Evolutionary conservation across 92 coral and sea anemone species (phyloP), one percentile per base, ranked within the genome.

Genomic region (Plumapathes pennacea): DNA sequence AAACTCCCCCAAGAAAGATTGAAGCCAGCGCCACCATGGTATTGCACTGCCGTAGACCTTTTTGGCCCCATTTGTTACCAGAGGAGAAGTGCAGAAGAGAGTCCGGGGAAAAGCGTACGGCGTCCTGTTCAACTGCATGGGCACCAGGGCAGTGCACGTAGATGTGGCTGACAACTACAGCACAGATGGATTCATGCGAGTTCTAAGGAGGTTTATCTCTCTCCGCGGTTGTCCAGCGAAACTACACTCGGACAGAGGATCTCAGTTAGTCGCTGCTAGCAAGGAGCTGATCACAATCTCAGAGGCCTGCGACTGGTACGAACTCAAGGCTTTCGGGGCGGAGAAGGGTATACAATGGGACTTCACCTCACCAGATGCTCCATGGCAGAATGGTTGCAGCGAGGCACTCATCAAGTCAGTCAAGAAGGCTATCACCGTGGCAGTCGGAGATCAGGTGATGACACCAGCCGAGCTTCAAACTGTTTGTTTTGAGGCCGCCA

Each of bases 341-440:
- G 56, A 44, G 50, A 64, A 65, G 36, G 81, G 66, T 40, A 19
- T 72, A 33, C 42, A 50, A 20, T 68, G 83, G 64, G 19, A 12
- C 22, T 74, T 74, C 29, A 17, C 67, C 6, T 28, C 74, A 14
- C 73, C 81, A 19, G 74, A 74, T 28, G 77, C 77, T 13, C 84
- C 74, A 0, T 74, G 82, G 75, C 50, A 74, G n/a, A 64, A 64
- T 44, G 82, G 82, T 1, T 7, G 39, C 3, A 49, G 71, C 0
- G 71, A 77, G 38, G 54, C 77, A 19, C 44, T 76, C 0, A 59
- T 68, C 1, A 77, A 68, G 30, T 29, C 82, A 0, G 82, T 47
- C 4, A 75, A 75, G 32, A 31, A 33, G 11, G 75, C 82, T 22
- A 23, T 75, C 7, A 55, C 36, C 4, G 60, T 32, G 19, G 63